Evolutionary conservation across 1,140 invertebrate genomes (phyloP), one percentile per base, ranked within the genome.

Genomic region (Sinella curviseta): DNA sequence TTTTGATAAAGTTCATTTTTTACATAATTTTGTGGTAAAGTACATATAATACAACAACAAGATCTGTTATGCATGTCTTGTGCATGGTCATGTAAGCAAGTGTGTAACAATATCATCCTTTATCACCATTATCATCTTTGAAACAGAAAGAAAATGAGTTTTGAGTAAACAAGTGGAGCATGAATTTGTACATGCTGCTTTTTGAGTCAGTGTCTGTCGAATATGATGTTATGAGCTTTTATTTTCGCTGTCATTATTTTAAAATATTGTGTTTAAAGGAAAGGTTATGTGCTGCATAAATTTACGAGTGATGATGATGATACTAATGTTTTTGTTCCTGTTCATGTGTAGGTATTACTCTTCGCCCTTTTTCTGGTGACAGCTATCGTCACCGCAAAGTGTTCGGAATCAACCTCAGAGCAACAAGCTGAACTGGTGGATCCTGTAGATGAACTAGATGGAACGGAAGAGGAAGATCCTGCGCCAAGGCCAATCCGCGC

Each of bases 141-240:
- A n/a, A n/a, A n/a, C n/a, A n/a, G n/a, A n/a, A n/a, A n/a, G n/a
- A n/a, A n/a, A n/a, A n/a, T n/a, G n/a, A n/a, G n/a, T n/a, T n/a
- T n/a, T n/a, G n/a, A n/a, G n/a, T n/a, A n/a, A 65, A 33, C 65
- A 70, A 70, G 65, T 70, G 65, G 65, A 70, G 65, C 65, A 70
- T 70, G 31, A 70, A n/a, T n/a, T n/a, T 12, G 8, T 48, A 12
- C 8, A 48, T 48, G 39, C 20, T 48, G 8, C 8, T 48, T 48
- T 48, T 48, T 48, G 20, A 48, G 20, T 20, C 39, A 48, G 8
- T 48, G 20, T 20, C 39, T 48, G 20, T 48, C 8, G 39, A 12
- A 48, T 20, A 48, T 48, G 20, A 48, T 48, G 20, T 20, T 48
- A 48, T 20, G 8, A 12, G n/a, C n/a, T n/a, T n/a, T n/a, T n/a